These are phyloP conservation scores for Apodemia duryi DNA, from an alignment of 2,888 invertebrate species.

Conservation along the genomic window DNA sequence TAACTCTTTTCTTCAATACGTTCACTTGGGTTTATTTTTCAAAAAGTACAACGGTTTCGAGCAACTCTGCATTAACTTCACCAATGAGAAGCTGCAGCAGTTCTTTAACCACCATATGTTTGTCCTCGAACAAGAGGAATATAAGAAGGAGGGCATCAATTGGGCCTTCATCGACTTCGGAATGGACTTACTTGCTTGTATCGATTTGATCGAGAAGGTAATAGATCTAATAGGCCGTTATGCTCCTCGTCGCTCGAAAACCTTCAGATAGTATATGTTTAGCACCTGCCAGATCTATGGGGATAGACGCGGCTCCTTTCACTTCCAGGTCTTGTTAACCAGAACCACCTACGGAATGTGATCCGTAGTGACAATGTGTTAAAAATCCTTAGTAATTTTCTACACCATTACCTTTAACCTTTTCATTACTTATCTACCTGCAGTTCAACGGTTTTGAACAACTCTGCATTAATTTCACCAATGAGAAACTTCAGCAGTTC, in stretches of 20 bases:
- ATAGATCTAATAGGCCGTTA: conserved; percentile 47
- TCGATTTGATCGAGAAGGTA: conserved; percentile 97
- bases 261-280: conserved; percentile 40
- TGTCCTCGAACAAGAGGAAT: conserved; percentile 98
- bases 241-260: conserved; percentile 38
- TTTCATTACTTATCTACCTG: conserved; percentile 70
- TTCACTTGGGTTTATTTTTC: conserved; percentile 50
- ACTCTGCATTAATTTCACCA: conserved; percentile 99
- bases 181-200: conserved; percentile 97
- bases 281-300: conserved; percentile 37
- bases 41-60: conserved; percentile 95
- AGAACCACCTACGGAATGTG: conserved; percentile 61
- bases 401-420: conserved; percentile 49
- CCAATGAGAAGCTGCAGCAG: conserved; percentile 98
- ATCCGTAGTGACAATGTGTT: conserved; percentile 57
- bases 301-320: conserved; percentile 37
- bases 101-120: conserved; percentile 99
- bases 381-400: conserved; percentile 35
- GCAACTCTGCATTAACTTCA: conserved; percentile 99
- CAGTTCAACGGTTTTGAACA: conserved; percentile 98
- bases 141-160: conserved; percentile 95
- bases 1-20: conserved; percentile 46
- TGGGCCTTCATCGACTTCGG: conserved; percentile 99
- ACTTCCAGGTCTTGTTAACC: conserved; percentile 39
- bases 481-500: conserved; percentile 98